A percentile compares a stretch with the other conserved stretches of the same genome.
These are phyloP conservation scores for Montipora foliosa DNA, from an alignment of 64 coral and sea anemone genomes.

Conservation along the genomic window DNA sequence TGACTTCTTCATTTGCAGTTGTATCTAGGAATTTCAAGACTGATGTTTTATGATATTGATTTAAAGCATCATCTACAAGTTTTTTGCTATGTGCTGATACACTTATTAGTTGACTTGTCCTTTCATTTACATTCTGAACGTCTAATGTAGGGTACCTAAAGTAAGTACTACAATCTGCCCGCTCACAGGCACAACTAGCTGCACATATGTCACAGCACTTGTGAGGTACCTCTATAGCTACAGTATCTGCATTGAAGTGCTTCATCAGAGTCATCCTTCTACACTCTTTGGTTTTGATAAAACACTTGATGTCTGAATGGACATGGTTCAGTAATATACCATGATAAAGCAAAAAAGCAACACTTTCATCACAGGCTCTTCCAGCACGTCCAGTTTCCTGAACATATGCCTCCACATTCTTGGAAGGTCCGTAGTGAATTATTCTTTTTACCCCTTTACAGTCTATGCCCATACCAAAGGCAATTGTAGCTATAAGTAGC, in stretches of 20 bases:
- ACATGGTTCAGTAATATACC: background rate
- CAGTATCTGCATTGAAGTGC: slow-evolving; percentile 48
- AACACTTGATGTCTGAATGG: background rate
- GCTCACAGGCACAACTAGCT: background rate
- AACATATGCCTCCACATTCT: slow-evolving; percentile 44
- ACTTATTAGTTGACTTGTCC: background rate
- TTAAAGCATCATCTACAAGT: background rate
- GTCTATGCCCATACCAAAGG: too few relatives aligned
- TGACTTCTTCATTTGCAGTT: background rate
- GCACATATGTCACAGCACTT: slow-evolving; percentile 59
- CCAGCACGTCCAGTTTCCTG: slow-evolving; percentile 59
- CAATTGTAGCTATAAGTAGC: too few relatives aligned
- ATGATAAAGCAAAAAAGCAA: slow-evolving; percentile 27
- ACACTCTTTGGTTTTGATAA: slow-evolving; percentile 62
- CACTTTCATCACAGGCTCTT: slow-evolving; percentile 14
- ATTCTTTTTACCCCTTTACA: too few relatives aligned
- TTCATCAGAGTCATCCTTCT: slow-evolving; percentile 54
- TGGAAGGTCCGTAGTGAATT: background rate
- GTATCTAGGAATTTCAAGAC: background rate
- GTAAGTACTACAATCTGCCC: background rate
- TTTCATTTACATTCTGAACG: background rate
- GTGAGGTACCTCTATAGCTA: slow-evolving; percentile 5
- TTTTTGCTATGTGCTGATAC: background rate
- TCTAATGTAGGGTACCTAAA: background rate
- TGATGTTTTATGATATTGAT: background rate